These are phyloP conservation scores for Aphidius ervi DNA, from an alignment of 1,140 invertebrate species.

Conservation along the genomic window DNA sequence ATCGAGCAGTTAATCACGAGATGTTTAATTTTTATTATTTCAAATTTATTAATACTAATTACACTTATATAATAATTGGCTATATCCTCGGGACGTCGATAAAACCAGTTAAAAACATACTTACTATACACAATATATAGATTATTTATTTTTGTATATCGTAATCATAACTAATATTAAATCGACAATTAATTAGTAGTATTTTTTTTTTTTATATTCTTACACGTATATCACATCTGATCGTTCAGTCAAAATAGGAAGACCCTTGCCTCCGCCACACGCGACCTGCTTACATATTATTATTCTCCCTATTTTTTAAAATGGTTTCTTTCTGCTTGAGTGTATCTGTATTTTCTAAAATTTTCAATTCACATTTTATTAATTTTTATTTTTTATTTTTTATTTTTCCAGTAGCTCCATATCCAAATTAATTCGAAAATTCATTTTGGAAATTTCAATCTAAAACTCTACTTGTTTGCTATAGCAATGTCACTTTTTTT, in stretches of 20 bases:
- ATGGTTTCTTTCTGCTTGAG: constrained; percentile 7
- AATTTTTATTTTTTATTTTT: too few species aligned
- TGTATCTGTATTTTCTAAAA: constrained; percentile 10
- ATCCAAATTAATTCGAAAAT: too few species aligned
- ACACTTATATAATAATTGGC: constrained; percentile 31
- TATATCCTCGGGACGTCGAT: constrained; percentile 47
- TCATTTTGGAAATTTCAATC: neutral
- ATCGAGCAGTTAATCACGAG: constrained; percentile 34
- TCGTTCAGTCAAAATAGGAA: constrained; percentile 55
- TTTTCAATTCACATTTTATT: too few species aligned
- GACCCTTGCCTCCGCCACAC: constrained; percentile 48
- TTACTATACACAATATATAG: constrained; percentile 47
- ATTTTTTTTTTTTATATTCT: constrained; percentile 32
- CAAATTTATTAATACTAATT: constrained; percentile 32
- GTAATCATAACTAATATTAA: constrained; percentile 36
- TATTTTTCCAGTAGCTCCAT: too few species aligned
- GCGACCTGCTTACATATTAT: constrained; percentile 31
- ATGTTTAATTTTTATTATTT: constrained; percentile 23
- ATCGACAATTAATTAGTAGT: constrained; percentile 28
- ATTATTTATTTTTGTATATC: constrained; percentile 44
- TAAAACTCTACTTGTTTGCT: neutral
- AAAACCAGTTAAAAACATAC: constrained; percentile 50
- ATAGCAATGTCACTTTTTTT: constrained; percentile 2
- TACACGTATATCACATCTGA: constrained; percentile 55
- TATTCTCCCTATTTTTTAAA: constrained; percentile 19